Percentiles rank a stretch among this genome's conserved stretches.
These are phyloP conservation scores for Zaprionus ornatus DNA, from an alignment of 1,140 invertebrate genomes.

Conservation along the genomic window DNA sequence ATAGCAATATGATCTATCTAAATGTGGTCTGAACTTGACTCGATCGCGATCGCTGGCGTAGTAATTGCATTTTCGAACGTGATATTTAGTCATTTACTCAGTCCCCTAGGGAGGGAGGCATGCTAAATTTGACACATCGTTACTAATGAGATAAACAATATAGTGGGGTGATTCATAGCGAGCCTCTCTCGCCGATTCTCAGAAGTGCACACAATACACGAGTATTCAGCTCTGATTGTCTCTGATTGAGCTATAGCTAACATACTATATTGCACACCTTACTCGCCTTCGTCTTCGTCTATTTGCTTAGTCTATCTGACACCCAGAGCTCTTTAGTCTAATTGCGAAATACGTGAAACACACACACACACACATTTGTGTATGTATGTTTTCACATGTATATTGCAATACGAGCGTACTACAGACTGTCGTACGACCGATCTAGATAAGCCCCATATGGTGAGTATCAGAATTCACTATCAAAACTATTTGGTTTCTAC, in stretches of 20 bases:
- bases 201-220: conserved; percentile 4
- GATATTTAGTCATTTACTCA: conserved; percentile 52
- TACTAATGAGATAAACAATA: conserved; percentile 75
- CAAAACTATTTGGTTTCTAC: background rate
- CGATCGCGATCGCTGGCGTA: conserved; percentile 1
- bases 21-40: background rate
- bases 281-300: conserved; percentile 4
- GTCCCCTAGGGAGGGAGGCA: background rate
- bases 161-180: conserved; percentile 44
- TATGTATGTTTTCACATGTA: background rate
- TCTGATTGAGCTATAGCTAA: conserved; percentile 13
- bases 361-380: background rate
- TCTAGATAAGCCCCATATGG: conserved; percentile 4
- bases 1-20: conserved; percentile 16
- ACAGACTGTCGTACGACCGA: conserved; percentile 1
- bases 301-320: conserved; percentile 24
- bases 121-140: conserved; percentile 71
- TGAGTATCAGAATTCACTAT: conserved; percentile 1
- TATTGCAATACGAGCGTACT: conserved; percentile 6
- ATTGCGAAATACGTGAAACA: conserved; percentile 29
- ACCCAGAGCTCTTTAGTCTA: conserved; percentile 13
- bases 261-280: conserved; percentile 4
- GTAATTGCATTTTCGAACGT: conserved; percentile 43
- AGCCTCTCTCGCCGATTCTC: background rate
- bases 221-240: conserved; percentile 29